Evolutionary conservation across 64 coral and sea anemone species (phyloP), one percentile per base, ranked within the genome.

Genomic region (Montipora efflorescens): DNA sequence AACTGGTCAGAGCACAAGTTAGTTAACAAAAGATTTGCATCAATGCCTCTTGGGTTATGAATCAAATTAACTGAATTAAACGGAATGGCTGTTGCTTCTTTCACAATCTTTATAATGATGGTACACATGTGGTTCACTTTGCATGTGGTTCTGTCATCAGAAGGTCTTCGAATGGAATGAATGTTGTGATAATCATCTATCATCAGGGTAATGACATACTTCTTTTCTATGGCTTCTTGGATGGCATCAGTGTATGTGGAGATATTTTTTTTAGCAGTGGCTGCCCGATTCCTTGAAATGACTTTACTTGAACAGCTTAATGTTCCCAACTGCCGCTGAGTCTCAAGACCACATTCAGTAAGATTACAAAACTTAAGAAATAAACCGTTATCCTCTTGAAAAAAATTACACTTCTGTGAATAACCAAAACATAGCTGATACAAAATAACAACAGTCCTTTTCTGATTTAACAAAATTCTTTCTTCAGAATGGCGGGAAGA

Each of bases 381-480:
- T 64, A 64, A 64, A 64, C 61, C 61, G 14, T 64, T 64, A 64
- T 64, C 61, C 13, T 64, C 14, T 64, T 11, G 14, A 64, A 64
- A 64, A 64, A 64, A 64, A 14, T 14, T 15, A 78, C 73, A 89
- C 1, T 21, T 48, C 47, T 90, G 28, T 44, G 75, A 90, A 77
- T 23, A 19, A 67, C 75, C 53, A 49, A 78, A 90, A 79, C 87
- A 90, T 79, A 90, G 15, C 44, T 90, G 77, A 49, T 90, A 90
- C 28, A 90, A 69, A 43, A 90, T 15, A 45, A 46, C 59, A 14
- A 79, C 59, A 25, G 59, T 36, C 10, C 77, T 7, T 15, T 50
- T 68, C 16, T 69, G 44, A 14, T 90, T 90, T 67, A 90, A 55
- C 6, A 4, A 16, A 22, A n/a, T 49, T 71, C 76, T n/a, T 5